Conservation (phyloP, 2,113 vertebrate genomes). For the Grantiella picta region DNA sequence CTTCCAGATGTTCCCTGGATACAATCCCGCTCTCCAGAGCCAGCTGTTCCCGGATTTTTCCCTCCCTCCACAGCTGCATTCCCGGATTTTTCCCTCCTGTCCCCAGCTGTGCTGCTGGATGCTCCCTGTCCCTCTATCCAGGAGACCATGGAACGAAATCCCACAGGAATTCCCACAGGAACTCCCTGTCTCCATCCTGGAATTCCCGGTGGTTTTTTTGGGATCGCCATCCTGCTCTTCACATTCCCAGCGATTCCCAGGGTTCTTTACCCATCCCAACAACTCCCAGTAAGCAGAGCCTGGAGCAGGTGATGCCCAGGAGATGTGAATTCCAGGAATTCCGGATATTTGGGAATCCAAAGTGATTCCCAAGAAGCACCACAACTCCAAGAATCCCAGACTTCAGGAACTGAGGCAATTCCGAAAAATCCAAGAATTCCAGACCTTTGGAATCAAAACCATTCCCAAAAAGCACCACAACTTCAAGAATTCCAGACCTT, state of each 20-base stretch:
- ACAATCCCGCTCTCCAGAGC: too few species aligned
- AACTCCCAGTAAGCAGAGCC: background rate
- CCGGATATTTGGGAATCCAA: background rate
- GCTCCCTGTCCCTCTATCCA: too few species aligned
- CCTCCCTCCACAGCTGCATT: too few species aligned
- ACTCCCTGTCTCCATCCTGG: background rate
- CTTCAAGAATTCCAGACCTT: accelerated
- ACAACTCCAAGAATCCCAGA: background rate
- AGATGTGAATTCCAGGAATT: background rate
- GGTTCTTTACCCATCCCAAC: background rate
- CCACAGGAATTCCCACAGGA: background rate
- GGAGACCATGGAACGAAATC: background rate
- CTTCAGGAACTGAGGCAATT: background rate
- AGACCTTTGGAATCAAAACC: accelerated
- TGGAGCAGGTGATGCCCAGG: background rate
- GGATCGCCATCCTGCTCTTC: background rate
- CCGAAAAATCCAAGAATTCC: background rate
- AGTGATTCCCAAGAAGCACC: background rate
- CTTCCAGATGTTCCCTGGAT: background rate
- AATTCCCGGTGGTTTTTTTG: background rate
- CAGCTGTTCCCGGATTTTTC: too few species aligned
- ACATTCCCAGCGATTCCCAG: background rate
- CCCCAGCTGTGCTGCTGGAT: too few species aligned
- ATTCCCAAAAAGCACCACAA: background rate
- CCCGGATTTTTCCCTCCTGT: too few species aligned